These are phyloP conservation scores for Cephus pulcher DNA, from an alignment of 2,888 invertebrate species.

Conservation along the genomic window DNA sequence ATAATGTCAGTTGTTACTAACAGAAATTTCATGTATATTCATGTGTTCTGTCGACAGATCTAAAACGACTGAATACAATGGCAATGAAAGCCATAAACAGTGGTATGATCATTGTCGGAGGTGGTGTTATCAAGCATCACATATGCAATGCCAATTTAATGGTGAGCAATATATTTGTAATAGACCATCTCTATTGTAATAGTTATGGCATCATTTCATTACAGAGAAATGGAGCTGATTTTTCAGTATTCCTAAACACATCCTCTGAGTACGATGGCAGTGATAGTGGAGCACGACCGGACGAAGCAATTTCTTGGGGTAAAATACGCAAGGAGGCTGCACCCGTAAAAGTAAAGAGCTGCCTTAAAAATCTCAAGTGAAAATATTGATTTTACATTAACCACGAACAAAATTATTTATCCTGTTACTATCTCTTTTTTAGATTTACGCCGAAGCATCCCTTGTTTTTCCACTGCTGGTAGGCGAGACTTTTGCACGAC, in stretches of 20 bases:
- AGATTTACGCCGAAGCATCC: conserved; percentile 92
- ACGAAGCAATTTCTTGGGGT: conserved; percentile 99
- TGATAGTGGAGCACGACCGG: conserved; percentile 97
- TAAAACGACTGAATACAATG: conserved; percentile 91
- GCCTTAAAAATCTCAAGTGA: neutral
- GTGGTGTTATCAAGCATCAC: conserved; percentile 98
- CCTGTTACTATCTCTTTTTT: conserved; percentile 31
- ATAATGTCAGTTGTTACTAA: neutral
- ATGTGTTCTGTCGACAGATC: conserved; percentile 70
- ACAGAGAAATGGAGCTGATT: conserved; percentile 96
- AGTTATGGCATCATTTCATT: conserved; percentile 32
- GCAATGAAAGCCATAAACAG: conserved; percentile 92
- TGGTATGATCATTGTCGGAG: conserved; percentile 97
- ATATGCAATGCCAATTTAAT: conserved; percentile 99
- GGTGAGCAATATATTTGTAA: conserved; percentile 67
- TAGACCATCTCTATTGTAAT: conserved; percentile 13
- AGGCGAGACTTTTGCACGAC: conserved; percentile 91
- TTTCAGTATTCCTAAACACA: conserved; percentile 94
- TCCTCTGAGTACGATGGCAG: conserved; percentile 97
- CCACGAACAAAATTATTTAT: too few species aligned
- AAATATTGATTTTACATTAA: neutral
- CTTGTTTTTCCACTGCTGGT: conserved; percentile 95
- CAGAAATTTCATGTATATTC: conserved; percentile 1
- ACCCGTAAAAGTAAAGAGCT: conserved; percentile 81
- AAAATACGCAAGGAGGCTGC: conserved; percentile 90